Evolutionary conservation across 2,888 invertebrate species (phyloP), one percentile per base, ranked within the genome.

Genomic region (Cephonodes hylas): DNA sequence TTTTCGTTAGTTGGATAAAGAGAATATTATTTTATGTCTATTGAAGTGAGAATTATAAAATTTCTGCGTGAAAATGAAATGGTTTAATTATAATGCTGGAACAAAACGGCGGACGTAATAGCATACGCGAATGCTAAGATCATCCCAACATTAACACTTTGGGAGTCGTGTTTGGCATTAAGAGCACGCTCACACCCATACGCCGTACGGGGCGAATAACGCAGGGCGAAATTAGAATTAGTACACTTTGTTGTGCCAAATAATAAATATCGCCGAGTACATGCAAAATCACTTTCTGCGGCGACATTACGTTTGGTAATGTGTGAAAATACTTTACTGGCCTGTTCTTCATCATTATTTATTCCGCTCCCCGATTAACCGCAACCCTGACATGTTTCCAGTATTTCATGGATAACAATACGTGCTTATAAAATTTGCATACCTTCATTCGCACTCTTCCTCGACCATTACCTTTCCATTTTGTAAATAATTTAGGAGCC

Each of bases 401-500:
- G 61, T 61, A 58, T 58, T 89, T 88, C 88, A 89, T 81, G 79
- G 75, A 71, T 74, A 75, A 85, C 86, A 88, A 89, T 90, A 85
- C 81, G 78, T 80, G 88, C 80, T 89, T 85, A 91, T 91, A 85
- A 92, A 89, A 90, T 92, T 91, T 92, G 87, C 91, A 91, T 91
- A 89, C 88, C 82, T 86, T 85, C 87, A 89, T 90, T 88, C 88
- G 82, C 88, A 89, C 89, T 89, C 86, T 85, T 89, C 87, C 84
- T 80, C 85, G 84, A 81, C 91, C 91, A 91, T 92, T 91, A 91
- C 91, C 91, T 92, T 90, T 89, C 90, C 89, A 91, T 92, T 92
- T 90, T 88, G 89, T 90, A 90, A 91, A 92, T 92, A 92, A 92
- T 92, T 91, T 92, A 91, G 88, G 80, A 84, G 86, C 85, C 91